Base-by-base conservation (phyloP, 1,140 invertebrate genomes). In the Gonioctena quinquepunctata region DNA sequence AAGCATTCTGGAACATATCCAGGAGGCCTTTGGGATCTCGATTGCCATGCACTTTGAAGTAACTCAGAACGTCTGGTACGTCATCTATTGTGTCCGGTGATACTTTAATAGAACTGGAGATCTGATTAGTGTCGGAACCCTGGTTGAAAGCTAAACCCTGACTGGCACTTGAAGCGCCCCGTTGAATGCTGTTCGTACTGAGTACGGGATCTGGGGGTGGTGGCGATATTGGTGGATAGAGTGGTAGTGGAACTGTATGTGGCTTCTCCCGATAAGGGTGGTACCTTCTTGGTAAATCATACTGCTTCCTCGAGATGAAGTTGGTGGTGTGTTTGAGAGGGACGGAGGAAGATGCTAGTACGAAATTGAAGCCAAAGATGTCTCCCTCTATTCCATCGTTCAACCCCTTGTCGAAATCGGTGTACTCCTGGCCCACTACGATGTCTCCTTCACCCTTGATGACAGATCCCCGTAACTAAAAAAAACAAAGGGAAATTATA, bases 321-420 rank as follows among this genome's bases (percentile, higher is more conserved):
- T 66, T 33, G 7, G 26, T 2, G 25, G 18, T 65, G 18, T 25
- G 19, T 48, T 72, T 66, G 19, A 13, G 5, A 49, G 54, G 61
- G 64, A 57, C 42, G 60, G 88, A 87, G 4, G 87, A 87, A 11
- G 89, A 87, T 0, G 81, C 80, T 26, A 90, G 73, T 3, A 91
- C 83, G 72, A 91, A 86, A 73, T 90, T 90, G 74, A 89, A 89
- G n/a, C 89, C 89, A 71, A 88, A 87, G 57, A 90, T 85, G 69
- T 89, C 85, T 3, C 90, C 90, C 81, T 91, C 89, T 54, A 91
- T 86, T 1, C 90, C 90, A 48, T 88, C 89, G 54, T 88, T 87
- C 21, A 87, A 77, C 13, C 88, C 84, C 77, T 87, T 89, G 83
- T 90, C 87, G 62, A 88, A 87, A 75, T 90, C 87, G 3, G 88